phyloP scores from a whole-genome alignment of 92 coral and sea anemone genomes.

The Ricordea florida region DNA sequence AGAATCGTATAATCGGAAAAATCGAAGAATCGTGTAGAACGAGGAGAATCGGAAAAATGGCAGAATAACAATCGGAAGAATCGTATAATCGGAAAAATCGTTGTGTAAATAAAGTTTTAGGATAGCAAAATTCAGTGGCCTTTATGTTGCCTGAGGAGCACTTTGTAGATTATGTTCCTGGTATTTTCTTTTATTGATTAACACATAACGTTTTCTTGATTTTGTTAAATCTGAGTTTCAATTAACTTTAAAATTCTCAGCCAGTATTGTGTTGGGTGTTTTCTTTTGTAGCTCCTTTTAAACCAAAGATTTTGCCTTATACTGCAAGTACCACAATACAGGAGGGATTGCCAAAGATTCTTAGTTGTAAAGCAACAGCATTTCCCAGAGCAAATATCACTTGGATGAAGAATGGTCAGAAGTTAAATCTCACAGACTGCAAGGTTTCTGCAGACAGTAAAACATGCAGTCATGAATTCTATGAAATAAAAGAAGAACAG shows the following conservation, averaged over 20 bases:
- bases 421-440: not conserved
- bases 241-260: not conserved
- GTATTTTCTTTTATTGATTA: too few species aligned
- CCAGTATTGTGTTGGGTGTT: not conserved
- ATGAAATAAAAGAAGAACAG: slow-evolving; percentile 10
- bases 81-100: too few species aligned
- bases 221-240: too few species aligned
- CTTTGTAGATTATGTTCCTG: too few species aligned
- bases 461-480: not conserved
- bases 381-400: not conserved
- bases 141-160: too few species aligned
- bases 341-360: not conserved
- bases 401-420: slow-evolving; percentile 16
- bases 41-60: too few species aligned
- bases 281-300: not conserved
- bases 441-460: not conserved
- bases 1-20: too few species aligned
- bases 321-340: not conserved
- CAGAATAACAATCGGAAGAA: too few species aligned
- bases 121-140: too few species aligned
- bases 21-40: too few species aligned
- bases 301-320: not conserved
- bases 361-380: not conserved
- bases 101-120: too few species aligned
- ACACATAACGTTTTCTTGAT: too few species aligned